Evolutionary conservation across 2,888 invertebrate genomes (phyloP).

Genomic region (Apotomis capreana): DNA sequence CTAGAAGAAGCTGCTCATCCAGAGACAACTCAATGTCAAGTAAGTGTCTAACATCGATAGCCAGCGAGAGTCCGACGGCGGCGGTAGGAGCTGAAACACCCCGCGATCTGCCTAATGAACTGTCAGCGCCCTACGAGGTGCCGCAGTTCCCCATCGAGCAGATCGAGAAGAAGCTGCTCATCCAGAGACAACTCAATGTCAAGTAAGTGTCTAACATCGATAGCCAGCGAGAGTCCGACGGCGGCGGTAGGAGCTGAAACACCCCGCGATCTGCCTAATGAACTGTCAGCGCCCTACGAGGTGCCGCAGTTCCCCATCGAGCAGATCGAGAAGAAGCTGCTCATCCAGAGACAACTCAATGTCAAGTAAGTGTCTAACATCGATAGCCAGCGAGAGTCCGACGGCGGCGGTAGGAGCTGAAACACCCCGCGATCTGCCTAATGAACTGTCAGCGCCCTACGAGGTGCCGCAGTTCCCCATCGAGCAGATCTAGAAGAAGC

Average conservation of each 20-base stretch:
- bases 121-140: conserved; percentile 98
- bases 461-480: conserved; percentile 99
- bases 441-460: conserved; percentile 97
- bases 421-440: conserved; percentile 85
- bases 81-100: conserved; percentile 81
- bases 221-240: conserved; percentile 90
- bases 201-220: conserved; percentile 85
- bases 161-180: conserved; percentile 95
- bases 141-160: conserved; percentile 99
- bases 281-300: conserved; percentile 97
- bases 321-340: conserved; percentile 96
- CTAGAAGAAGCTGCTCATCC: conserved; percentile 95
- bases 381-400: conserved; percentile 89
- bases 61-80: conserved; percentile 89
- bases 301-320: conserved; percentile 99
- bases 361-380: conserved; percentile 87
- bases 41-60: conserved; percentile 83
- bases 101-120: conserved; percentile 90
- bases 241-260: conserved; percentile 82
- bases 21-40: conserved; percentile 94
- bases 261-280: conserved; percentile 88
- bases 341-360: conserved; percentile 94
- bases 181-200: conserved; percentile 93
- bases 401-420: conserved; percentile 84
- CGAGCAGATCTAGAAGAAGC: conserved; percentile 97